phyloP scores from a whole-genome alignment of 2,113 vertebrate species.

The Copsychus sechellarum region DNA sequence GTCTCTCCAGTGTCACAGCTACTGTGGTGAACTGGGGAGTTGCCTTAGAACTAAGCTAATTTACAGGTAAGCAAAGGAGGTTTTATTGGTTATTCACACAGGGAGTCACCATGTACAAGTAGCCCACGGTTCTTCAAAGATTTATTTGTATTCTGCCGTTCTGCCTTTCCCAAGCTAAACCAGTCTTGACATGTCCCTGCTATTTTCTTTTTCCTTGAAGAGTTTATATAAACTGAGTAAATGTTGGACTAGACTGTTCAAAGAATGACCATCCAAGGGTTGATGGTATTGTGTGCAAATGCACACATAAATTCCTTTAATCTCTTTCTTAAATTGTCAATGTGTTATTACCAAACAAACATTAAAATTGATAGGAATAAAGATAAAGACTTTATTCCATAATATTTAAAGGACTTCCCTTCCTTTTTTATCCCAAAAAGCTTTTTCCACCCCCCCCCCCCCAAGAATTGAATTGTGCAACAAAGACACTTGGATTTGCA shows the following conservation, averaged over 20 bases:
- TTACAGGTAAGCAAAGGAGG: background rate
- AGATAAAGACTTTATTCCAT: background rate
- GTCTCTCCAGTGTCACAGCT: background rate
- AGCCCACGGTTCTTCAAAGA: background rate
- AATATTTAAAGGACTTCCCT: background rate
- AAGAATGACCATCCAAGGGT: background rate
- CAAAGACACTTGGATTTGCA: background rate
- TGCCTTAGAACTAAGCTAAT: background rate
- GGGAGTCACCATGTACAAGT: background rate
- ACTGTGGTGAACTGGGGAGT: background rate
- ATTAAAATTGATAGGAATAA: background rate
- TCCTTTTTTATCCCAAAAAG: background rate
- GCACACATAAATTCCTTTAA: background rate
- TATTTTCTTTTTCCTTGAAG: background rate
- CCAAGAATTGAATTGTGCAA: background rate
- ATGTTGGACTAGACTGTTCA: background rate
- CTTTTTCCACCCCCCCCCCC: too few relatives aligned
- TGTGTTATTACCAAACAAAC: background rate
- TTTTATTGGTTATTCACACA: background rate
- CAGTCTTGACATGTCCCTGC: background rate
- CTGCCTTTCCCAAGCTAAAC: background rate
- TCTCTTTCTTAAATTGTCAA: background rate
- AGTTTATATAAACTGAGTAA: background rate
- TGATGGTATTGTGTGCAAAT: background rate
- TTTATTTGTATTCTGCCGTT: background rate